phyloP scores from a whole-genome alignment of 1,140 invertebrate genomes.

The Aphaenogaster rudis region DNA sequence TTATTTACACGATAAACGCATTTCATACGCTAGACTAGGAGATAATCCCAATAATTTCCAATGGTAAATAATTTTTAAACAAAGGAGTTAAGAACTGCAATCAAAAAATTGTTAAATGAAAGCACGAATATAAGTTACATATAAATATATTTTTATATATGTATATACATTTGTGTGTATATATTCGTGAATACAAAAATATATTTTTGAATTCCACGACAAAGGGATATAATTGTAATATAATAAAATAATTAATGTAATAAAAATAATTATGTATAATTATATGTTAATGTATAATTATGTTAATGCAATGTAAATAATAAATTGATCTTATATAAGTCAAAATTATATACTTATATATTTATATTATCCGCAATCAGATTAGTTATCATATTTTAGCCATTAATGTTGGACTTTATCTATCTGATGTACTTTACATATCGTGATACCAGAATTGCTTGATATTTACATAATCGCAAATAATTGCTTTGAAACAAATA shows the following conservation, averaged over 20 bases:
- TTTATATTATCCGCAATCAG: conserved; percentile 13
- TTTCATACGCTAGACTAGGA: neutral
- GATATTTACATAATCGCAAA: conserved; percentile 5
- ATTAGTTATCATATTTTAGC: neutral
- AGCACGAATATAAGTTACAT: too few species aligned
- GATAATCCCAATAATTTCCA: neutral
- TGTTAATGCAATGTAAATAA: neutral
- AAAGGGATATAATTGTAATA: neutral
- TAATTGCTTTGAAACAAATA: neutral
- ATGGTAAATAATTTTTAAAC: neutral
- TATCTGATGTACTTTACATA: neutral
- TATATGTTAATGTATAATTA: too few species aligned
- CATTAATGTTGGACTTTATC: neutral
- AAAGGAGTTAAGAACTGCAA: neutral
- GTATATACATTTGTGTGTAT: too few species aligned
- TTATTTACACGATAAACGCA: neutral
- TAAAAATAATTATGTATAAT: too few species aligned
- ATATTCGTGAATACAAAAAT: neutral
- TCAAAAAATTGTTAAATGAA: neutral
- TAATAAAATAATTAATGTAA: too few species aligned
- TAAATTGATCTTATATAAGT: neutral
- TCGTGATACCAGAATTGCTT: neutral
- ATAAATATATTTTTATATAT: too few species aligned
- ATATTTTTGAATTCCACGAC: neutral
- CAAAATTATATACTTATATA: neutral